Conservation (phyloP, 2,888 invertebrate species). For the Sylvicola cinctus region DNA sequence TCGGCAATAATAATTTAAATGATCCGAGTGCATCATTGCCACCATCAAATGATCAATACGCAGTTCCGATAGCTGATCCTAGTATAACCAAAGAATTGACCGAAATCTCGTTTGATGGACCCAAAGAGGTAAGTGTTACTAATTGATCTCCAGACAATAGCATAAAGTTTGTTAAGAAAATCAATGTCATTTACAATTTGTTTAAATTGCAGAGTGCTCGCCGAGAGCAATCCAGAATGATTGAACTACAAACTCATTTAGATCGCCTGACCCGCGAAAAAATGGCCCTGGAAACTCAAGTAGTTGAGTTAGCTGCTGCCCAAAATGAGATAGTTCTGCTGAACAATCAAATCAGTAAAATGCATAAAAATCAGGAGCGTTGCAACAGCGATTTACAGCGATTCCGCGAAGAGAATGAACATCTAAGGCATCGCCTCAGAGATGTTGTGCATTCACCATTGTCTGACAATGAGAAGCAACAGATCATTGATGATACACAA, state of each 20-base stretch:
- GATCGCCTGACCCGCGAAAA: slow-evolving; percentile 43
- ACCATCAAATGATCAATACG: slow-evolving; percentile 2
- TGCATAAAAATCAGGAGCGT: slow-evolving; percentile 24
- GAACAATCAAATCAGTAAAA: slow-evolving; percentile 43
- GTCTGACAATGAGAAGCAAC: slow-evolving; percentile 66
- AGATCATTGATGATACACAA: slow-evolving; percentile 47
- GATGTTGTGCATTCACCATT: slow-evolving; percentile 64
- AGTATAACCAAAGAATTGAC: too few species aligned
- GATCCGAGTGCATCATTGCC: slow-evolving; percentile 7
- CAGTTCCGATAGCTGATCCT: neutral
- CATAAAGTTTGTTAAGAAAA: too few species aligned
- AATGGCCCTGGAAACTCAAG: slow-evolving; percentile 35
- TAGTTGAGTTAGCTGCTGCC: slow-evolving; percentile 39
- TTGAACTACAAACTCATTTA: slow-evolving; percentile 39
- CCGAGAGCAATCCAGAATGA: slow-evolving; percentile 31
- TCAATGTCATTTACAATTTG: too few species aligned
- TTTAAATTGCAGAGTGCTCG: too few species aligned
- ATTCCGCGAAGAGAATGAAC: slow-evolving; percentile 56
- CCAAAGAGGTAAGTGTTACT: neutral
- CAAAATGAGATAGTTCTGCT: slow-evolving; percentile 45
- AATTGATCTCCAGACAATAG: too few species aligned
- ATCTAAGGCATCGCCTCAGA: slow-evolving; percentile 48
- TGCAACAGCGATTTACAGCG: slow-evolving; percentile 28
- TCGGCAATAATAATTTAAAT: slow-evolving; percentile 10
- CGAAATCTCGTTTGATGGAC: too few species aligned